Evolutionary conservation across 1,140 invertebrate genomes (phyloP), one percentile per base, ranked within the genome.

Genomic region (Fopius arisanus): DNA sequence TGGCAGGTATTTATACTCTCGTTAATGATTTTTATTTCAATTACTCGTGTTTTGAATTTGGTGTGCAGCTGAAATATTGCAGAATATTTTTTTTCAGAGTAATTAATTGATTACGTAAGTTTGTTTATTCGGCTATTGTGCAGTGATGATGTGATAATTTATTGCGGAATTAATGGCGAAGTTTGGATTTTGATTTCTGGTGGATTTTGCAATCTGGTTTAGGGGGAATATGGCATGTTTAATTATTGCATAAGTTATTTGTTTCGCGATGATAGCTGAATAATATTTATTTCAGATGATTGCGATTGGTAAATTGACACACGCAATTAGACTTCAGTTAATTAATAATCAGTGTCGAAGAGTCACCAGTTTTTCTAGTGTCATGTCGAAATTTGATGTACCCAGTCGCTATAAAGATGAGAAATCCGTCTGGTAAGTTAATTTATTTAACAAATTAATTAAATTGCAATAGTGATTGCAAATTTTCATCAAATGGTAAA

Each of bases 371-470:
- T 14, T 26, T 31, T 75, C 74, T 3, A 9, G 19, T n/a, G 48
- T 40, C 29, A 71, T 67, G 65, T 75, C 74, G 37, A 91, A 90
- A 74, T 90, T 90, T 77, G 79, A 83, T 41, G 77, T 90, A 9
- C 89, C 88, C 0, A 73, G 79, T 40, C 84, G 89, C 33, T 89
- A 88, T 33, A 78, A 81, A 69, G 89, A 86, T 71, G 89, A 90
- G 69, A 89, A 88, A 76, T 90, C 89, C 77, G 85, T 91, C 9
- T 91, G 90, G 90, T 91, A 87, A 85, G 74, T 78, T 10, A 65
- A 26, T 31, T 65, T 65, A n/a, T n/a, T n/a, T n/a, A n/a, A n/a
- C n/a, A n/a, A n/a, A n/a, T n/a, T n/a, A n/a, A n/a, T n/a, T n/a
- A n/a, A n/a, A n/a, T n/a, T n/a, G n/a, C n/a, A n/a, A n/a, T n/a